Base-by-base conservation (phyloP, 2,113 vertebrate genomes). In the Budorcas taxicolor region DNA sequence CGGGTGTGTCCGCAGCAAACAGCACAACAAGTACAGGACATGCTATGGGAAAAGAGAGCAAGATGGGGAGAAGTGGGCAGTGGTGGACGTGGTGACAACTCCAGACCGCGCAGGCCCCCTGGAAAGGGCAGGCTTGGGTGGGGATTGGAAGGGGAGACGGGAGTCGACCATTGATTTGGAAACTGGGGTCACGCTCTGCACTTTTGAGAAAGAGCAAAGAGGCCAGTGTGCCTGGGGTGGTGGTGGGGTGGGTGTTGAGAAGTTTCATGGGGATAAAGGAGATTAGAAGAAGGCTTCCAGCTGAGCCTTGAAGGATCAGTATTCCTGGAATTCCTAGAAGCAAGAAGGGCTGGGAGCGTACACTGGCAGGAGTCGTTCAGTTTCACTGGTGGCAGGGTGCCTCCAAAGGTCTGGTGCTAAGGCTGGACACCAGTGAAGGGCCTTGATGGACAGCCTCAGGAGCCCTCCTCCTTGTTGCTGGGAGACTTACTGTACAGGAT, bases 81-180 rank as follows among this genome's bases (percentile, higher is more conserved):
- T 2, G 12, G 36, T 7, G 7, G 3, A 0, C 3, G 1, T 2
- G 11, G 27, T 6, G 23, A 27, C 2, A 3, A 6, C 60, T 90
- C 14, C 52, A 33, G 60, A 25, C 11, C 1, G 7, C 15, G 3
- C 31, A 13, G 23, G 50, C 12, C 33, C 45, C 52, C 2, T 5
- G 2, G 86, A 36, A 57, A 80, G 27, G 64, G 19, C 25, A 50
- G 29, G 25, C 53, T 47, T 55, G 14, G 19, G 50, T n/a, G 57
- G 76, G 64, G 25, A 31, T 16, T 87, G 6, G 57, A n/a, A 67
- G 14, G 45, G 11, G 29, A 78, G 23, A 58, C 6, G 1, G 36
- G n/a, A 31, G 5, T 29, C 4, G 47, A 29, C 10, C 86, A 0
- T 45, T 52, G 94, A 87, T 76, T 43, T 67, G 12, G 17, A 17